Conservation (phyloP, 2,797 vertebrate genomes). For the Sebastes ruberrimus region DNA sequence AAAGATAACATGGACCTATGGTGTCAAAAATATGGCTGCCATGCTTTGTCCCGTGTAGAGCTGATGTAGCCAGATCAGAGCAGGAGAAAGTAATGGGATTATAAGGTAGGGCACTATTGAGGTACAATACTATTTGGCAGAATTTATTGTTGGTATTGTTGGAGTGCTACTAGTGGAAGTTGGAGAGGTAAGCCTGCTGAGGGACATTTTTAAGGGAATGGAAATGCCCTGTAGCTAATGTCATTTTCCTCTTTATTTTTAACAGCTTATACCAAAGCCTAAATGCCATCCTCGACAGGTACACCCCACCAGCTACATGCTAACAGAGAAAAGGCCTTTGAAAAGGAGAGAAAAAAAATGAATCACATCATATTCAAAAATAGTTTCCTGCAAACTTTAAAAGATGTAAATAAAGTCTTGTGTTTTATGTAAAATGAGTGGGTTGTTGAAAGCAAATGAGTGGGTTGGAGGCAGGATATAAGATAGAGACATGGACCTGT, state of each 20-base stretch:
- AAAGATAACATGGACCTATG: conserved; percentile 43
- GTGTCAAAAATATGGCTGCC: conserved; percentile 43
- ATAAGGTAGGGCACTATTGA: conserved; percentile 28
- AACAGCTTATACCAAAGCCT: conserved; percentile 40
- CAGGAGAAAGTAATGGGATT: conserved; percentile 50
- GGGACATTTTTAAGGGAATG: conserved; percentile 14
- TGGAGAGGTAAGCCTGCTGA: conserved; percentile 30
- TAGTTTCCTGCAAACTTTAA: neutral
- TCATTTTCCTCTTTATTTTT: conserved; percentile 48
- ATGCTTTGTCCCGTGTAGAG: neutral
- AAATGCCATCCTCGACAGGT: conserved; percentile 39
- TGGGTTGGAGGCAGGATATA: neutral
- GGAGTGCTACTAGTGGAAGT: conserved; percentile 10
- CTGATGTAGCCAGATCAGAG: conserved; percentile 16
- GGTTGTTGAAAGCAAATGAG: neutral
- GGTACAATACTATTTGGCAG: conserved; percentile 42
- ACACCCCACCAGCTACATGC: conserved; percentile 19
- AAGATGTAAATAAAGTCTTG: neutral
- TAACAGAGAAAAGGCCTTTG: neutral
- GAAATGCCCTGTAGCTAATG: conserved; percentile 40
- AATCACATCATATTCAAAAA: neutral
- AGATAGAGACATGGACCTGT: conserved; percentile 42
- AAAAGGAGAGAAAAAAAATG: neutral
- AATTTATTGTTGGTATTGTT: conserved; percentile 60
- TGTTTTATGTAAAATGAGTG: neutral